Percentiles rank a stretch among this genome's conserved stretches.
These are phyloP conservation scores for Eulithis testata DNA, from an alignment of 2,888 invertebrate species.

Conservation along the genomic window DNA sequence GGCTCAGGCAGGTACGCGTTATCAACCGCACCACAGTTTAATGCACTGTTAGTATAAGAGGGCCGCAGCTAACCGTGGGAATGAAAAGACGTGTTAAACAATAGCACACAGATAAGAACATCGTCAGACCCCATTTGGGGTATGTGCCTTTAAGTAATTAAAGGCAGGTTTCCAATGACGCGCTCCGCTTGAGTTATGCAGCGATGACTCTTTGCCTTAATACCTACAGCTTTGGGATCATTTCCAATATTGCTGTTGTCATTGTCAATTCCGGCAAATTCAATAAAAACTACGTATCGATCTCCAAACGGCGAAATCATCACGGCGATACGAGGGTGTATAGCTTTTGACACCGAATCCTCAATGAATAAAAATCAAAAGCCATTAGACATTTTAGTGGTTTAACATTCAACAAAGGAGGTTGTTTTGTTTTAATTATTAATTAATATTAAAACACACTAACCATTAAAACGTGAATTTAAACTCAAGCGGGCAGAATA, in stretches of 20 bases:
- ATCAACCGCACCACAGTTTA: slow-evolving; percentile 64
- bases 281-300: no score
- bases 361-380: no score
- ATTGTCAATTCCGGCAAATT: no score
- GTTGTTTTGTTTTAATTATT: background rate
- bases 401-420: background rate
- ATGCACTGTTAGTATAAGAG: slow-evolving; percentile 27
- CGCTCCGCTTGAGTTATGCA: slow-evolving; percentile 38
- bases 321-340: no score
- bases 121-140: slow-evolving; percentile 77
- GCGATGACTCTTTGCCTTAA: slow-evolving; percentile 33
- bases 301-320: no score
- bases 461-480: slow-evolving; percentile 18
- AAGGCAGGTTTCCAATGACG: slow-evolving; percentile 66
- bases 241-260: no score
- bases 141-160: slow-evolving; percentile 70
- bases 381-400: no score
- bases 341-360: no score
- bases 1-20: slow-evolving; percentile 63
- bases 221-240: background rate
- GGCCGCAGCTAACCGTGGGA: slow-evolving; percentile 72
- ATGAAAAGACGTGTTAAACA: slow-evolving; percentile 82
- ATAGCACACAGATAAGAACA: slow-evolving; percentile 78
- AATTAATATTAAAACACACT: background rate
- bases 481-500: slow-evolving; percentile 20